A percentile compares a stretch with the other conserved stretches of the same genome.
These are phyloP conservation scores for Microctenopoma steveboyesi DNA, from an alignment of 2,797 vertebrate species.

Conservation along the genomic window DNA sequence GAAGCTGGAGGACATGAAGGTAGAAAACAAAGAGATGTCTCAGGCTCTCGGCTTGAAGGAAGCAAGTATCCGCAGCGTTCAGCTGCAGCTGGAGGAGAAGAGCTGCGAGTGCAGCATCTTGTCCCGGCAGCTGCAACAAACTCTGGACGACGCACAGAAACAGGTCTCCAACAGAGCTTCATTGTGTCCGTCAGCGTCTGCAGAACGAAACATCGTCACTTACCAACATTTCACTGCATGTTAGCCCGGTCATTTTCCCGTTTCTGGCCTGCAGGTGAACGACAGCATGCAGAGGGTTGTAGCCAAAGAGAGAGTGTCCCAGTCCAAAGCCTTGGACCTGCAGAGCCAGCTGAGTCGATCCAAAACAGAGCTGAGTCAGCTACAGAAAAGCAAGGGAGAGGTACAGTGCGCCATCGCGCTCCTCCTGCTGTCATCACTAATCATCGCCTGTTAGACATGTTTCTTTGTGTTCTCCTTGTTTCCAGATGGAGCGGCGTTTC, in stretches of 20 bases:
- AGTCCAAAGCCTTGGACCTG: constrained; percentile 89
- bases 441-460: not conserved
- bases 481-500: constrained; percentile 87
- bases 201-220: not conserved
- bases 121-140: constrained; percentile 86
- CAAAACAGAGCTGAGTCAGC: constrained; percentile 86
- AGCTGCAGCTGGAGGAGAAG: constrained; percentile 89
- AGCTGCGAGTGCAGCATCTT: constrained; percentile 83
- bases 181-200: not conserved
- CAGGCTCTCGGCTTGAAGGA: constrained; percentile 87
- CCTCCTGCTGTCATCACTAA: too few species aligned
- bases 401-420: not conserved
- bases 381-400: constrained; percentile 88
- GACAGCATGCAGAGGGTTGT: constrained; percentile 85
- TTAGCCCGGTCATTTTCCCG: not conserved
- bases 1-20: constrained; percentile 84
- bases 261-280: constrained; percentile 80
- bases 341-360: constrained; percentile 91
- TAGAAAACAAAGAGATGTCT: constrained; percentile 86
- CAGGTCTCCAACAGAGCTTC: constrained; percentile 78
- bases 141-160: constrained; percentile 87
- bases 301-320: constrained; percentile 85
- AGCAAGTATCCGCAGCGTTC: constrained; percentile 80
- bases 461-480: not conserved
- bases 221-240: too few species aligned